Conservation (phyloP, 2,113 vertebrate genomes). For the Amblyornis subalaris region DNA sequence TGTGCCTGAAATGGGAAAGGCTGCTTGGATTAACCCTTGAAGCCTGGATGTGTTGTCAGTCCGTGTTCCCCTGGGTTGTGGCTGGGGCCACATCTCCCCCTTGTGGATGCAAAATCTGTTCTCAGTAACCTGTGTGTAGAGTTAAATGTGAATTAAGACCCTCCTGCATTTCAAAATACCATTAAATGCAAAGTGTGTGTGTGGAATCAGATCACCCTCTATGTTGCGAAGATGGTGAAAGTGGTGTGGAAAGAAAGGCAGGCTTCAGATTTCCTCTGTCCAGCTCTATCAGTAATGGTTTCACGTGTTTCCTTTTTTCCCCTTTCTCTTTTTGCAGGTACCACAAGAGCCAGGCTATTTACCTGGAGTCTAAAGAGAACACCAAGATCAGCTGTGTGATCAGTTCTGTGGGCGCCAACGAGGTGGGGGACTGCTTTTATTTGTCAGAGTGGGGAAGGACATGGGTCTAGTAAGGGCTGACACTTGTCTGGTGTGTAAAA, state of each 20-base stretch:
- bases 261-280: background rate
- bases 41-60: background rate
- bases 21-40: background rate
- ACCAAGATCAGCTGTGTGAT: slow-evolving; percentile 98
- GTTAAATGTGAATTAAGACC: background rate
- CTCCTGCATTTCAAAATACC: background rate
- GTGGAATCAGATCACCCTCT: background rate
- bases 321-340: slow-evolving; percentile 76
- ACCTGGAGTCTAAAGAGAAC: slow-evolving; percentile 97
- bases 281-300: background rate
- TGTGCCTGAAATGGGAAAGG: background rate
- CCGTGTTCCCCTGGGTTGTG: background rate
- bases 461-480: background rate
- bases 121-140: background rate
- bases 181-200: background rate
- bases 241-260: background rate
- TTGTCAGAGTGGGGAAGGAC: background rate
- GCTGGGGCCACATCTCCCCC: background rate
- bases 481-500: background rate
- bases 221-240: background rate
- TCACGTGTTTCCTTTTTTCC: background rate
- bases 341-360: slow-evolving; percentile 98
- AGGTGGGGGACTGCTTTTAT: slow-evolving; percentile 72
- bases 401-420: slow-evolving; percentile 94
- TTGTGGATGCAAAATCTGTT: background rate